Evolutionary conservation across 2,888 invertebrate genomes (phyloP).

Genomic region (Maniola hyperantus): DNA sequence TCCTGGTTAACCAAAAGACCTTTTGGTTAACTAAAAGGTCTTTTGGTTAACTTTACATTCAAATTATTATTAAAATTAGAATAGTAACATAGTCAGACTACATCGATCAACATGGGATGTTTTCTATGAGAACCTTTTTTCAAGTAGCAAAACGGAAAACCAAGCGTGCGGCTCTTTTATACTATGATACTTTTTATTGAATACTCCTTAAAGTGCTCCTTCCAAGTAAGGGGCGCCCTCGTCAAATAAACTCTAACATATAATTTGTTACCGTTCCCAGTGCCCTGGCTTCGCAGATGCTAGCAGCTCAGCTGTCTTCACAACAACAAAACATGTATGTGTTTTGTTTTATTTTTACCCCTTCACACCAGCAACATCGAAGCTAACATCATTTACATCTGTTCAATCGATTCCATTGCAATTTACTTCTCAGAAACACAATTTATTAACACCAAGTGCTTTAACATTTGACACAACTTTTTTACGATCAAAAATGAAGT

Average conservation of each 20-base stretch:
- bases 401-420: not conserved
- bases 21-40: too few relatives aligned
- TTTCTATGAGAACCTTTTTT: too few relatives aligned
- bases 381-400: slow-evolving; percentile 45
- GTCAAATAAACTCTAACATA: slow-evolving; percentile 70
- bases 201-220: slow-evolving; percentile 41
- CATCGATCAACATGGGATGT: too few relatives aligned
- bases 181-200: slow-evolving; percentile 37
- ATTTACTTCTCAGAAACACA: not conserved
- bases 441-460: not conserved
- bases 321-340: slow-evolving; percentile 98
- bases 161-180: slow-evolving; percentile 68
- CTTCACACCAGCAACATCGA: slow-evolving; percentile 56
- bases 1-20: too few relatives aligned
- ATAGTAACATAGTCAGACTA: too few relatives aligned
- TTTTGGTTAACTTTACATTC: too few relatives aligned
- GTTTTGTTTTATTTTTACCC: slow-evolving; percentile 73
- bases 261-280: slow-evolving; percentile 88
- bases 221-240: slow-evolving; percentile 47
- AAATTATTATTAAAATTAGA: too few relatives aligned
- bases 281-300: slow-evolving; percentile 98
- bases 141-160: slow-evolving; percentile 21
- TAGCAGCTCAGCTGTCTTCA: slow-evolving; percentile 95
- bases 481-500: slow-evolving; percentile 49
- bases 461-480: slow-evolving; percentile 1